phyloP scores from a whole-genome alignment of 2,888 invertebrate genomes.

The Aromia moschata region DNA sequence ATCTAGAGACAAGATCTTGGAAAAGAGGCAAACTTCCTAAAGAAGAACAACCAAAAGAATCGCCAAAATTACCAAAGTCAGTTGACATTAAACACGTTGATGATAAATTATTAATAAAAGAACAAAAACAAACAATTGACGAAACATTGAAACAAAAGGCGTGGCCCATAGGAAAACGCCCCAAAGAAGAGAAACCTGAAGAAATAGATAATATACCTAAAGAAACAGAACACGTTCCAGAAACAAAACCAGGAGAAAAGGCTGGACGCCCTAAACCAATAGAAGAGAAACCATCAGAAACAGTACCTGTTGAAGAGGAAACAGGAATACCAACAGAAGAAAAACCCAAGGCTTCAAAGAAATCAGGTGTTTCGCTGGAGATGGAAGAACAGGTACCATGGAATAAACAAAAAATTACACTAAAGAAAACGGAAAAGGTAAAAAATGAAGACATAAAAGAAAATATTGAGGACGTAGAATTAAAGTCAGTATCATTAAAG shows the following conservation, averaged over 20 bases:
- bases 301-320: too few species aligned
- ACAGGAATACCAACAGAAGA: too few species aligned
- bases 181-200: slow-evolving; percentile 42
- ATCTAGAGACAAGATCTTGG: slow-evolving; percentile 25
- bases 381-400: slow-evolving; percentile 42
- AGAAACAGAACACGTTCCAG: too few species aligned
- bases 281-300: too few species aligned
- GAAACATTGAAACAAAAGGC: slow-evolving; percentile 21
- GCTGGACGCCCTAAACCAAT: too few species aligned
- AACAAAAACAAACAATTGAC: slow-evolving; percentile 3
- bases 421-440: slow-evolving; percentile 52
- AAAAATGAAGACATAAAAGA: slow-evolving; percentile 28
- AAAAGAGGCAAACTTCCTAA: slow-evolving; percentile 14
- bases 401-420: slow-evolving; percentile 65
- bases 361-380: slow-evolving; percentile 4
- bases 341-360: neutral
- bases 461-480: slow-evolving; percentile 33
- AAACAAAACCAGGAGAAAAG: too few species aligned
- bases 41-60: slow-evolving; percentile 18
- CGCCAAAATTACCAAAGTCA: too few species aligned
- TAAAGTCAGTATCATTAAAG: slow-evolving; percentile 32
- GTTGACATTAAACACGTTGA: too few species aligned
- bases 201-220: slow-evolving; percentile 50
- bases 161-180: slow-evolving; percentile 23
- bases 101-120: slow-evolving; percentile 41